phyloP scores from a whole-genome alignment of 2,888 invertebrate genomes.

The Gibbula magus region DNA sequence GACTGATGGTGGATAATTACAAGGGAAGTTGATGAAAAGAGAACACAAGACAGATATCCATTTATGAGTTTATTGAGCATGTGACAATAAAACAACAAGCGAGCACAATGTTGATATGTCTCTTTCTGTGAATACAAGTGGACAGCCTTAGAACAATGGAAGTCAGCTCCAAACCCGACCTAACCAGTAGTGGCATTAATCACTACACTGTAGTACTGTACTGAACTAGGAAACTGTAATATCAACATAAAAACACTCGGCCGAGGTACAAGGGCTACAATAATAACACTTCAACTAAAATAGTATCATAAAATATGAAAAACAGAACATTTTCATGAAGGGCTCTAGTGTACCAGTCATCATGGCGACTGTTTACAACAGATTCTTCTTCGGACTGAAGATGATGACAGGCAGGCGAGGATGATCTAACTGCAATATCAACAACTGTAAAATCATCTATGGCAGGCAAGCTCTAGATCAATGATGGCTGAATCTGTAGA shows the following conservation, averaged over 20 bases:
- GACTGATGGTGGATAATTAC: no score
- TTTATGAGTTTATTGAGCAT: slow-evolving; percentile 23
- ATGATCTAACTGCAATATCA: no score
- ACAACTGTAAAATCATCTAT: no score
- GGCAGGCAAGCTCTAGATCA: no score
- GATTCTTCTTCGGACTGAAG: no score
- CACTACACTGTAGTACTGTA: slow-evolving; percentile 7
- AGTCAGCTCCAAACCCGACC: not conserved
- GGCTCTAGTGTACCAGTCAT: no score
- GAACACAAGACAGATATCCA: not conserved
- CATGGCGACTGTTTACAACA: no score
- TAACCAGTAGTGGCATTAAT: not conserved
- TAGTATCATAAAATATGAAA: not conserved
- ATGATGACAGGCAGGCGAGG: no score
- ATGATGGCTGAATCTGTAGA: not conserved
- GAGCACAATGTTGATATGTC: slow-evolving; percentile 22
- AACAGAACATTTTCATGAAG: not conserved
- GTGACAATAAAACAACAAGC: slow-evolving; percentile 25
- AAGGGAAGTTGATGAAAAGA: no score
- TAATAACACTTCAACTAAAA: slow-evolving; percentile 14
- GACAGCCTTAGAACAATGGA: slow-evolving; percentile 14
- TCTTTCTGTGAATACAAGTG: slow-evolving; percentile 18
- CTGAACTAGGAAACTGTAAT: not conserved
- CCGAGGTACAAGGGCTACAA: not conserved
- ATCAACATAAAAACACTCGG: slow-evolving; percentile 1